Evolutionary conservation across 2,797 vertebrate species (phyloP), one percentile per base, ranked within the genome.

Genomic region (Anguilla obscura): DNA sequence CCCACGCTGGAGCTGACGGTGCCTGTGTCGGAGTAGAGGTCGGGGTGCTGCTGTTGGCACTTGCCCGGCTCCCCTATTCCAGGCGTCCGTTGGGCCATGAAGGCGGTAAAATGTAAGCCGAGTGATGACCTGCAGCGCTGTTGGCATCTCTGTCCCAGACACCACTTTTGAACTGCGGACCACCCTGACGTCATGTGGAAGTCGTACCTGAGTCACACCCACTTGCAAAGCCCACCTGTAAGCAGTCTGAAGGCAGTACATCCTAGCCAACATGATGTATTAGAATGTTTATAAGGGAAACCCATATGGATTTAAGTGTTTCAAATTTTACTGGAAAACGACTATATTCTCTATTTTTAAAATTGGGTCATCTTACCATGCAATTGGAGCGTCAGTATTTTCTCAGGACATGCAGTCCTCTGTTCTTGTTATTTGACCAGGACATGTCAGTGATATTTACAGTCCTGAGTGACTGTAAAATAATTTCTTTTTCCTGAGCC

Each of bases 1-100:
- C 96, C 96, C 94, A 94, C 95, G 0, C 93, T 96, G 90, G 96
- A 96, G 94, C 94, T 96, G 89, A 96, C 95, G 0, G 94, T 94
- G 0, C 92, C 93, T 92, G 94, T 91, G 12, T 96, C 95, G 1
- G 95, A 93, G 90, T 93, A 96, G 45, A 94, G 84, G 7, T 96
- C 93, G 5, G 91, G 87, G 90, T 92, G 95, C 87, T 93, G 93
- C 89, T 91, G 92, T 83, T 90, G 92, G 91, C 89, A 92, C 91
- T 93, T 94, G 24, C 4, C 89, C 0, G 84, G n/a, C 14, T 93
- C 93, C 86, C 88, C 93, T 33, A 91, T 63, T 85, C 84, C 63
- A 30, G 50, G 88, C 90, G 93, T 94, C 33, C 93, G 90, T 89
- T 94, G 92, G 86, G 95, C 91, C 94, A 95, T 96, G 82, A 9